Percentiles rank a stretch among this genome's conserved stretches.
Conservation (phyloP, 2,888 invertebrate species). For the Lydus trimaculatus region DNA sequence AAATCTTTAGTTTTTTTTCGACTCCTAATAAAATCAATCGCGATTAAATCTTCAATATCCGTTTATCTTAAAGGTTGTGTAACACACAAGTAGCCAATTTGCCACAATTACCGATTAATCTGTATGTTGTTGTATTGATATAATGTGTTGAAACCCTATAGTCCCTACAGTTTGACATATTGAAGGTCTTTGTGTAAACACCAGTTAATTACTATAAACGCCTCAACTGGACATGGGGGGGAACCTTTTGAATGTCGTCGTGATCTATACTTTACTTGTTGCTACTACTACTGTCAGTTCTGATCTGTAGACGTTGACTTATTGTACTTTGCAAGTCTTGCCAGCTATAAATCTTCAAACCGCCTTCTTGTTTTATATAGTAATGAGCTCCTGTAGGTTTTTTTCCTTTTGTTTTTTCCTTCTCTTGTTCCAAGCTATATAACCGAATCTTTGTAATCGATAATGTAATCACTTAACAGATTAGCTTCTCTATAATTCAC, state of each 20-base stretch:
- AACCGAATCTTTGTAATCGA: slow-evolving; percentile 7
- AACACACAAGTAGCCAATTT: background rate
- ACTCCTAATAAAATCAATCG: too few relatives aligned
- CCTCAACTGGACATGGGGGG: slow-evolving; percentile 31
- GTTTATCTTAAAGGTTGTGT: background rate
- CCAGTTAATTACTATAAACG: slow-evolving; percentile 36
- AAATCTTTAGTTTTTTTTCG: background rate
- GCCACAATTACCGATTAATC: background rate
- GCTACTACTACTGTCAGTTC: slow-evolving; percentile 15
- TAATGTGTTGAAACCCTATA: slow-evolving; percentile 18
- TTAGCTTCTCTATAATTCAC: slow-evolving; percentile 7
- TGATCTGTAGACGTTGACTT: slow-evolving; percentile 24
- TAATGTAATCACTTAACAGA: slow-evolving; percentile 12
- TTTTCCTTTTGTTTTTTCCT: background rate
- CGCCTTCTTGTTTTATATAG: slow-evolving; percentile 23
- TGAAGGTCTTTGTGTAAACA: slow-evolving; percentile 38
- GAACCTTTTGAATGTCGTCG: slow-evolving; percentile 14
- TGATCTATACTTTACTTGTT: slow-evolving; percentile 34
- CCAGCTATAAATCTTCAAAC: slow-evolving; percentile 17
- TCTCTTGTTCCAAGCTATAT: background rate
- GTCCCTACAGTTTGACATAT: slow-evolving; percentile 32
- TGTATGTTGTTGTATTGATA: background rate
- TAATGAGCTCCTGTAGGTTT: background rate
- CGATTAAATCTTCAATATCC: background rate
- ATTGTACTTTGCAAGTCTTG: slow-evolving; percentile 22